Evolutionary conservation across 2,888 invertebrate species (phyloP).

Genomic region (Priocnemis perturbator): DNA sequence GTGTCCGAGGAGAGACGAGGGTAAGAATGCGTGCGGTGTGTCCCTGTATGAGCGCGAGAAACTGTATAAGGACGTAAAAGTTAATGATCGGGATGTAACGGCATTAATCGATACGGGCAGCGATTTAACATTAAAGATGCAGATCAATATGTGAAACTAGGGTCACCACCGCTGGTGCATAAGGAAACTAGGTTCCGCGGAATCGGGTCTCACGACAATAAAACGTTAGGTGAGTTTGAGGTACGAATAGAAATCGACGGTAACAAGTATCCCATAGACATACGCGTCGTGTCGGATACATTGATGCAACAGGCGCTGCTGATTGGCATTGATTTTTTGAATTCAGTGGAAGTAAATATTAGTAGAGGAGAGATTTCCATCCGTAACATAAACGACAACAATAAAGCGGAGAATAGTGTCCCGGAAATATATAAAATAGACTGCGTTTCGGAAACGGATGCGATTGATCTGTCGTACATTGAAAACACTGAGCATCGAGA

Average conservation of each 20-base stretch:
- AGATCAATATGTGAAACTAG: conserved; percentile 21
- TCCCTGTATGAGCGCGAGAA: neutral
- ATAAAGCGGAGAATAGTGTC: neutral
- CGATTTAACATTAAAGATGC: conserved; percentile 16
- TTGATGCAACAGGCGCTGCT: conserved; percentile 7
- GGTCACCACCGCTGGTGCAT: conserved; percentile 15
- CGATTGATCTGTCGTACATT: neutral
- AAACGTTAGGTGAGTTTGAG: conserved; percentile 5
- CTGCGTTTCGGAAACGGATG: neutral
- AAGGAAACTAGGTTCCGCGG: conserved; percentile 29
- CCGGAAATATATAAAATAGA: conserved; percentile 6
- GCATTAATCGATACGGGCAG: conserved; percentile 23
- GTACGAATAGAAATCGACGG: conserved; percentile 4
- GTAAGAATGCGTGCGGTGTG: conserved; percentile 2
- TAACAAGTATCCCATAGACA: neutral
- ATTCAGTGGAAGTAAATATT: conserved; percentile 4
- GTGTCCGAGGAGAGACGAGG: neutral
- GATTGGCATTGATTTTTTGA: conserved; percentile 19
- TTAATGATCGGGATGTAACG: neutral
- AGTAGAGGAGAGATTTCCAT: conserved; percentile 1
- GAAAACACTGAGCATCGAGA: neutral
- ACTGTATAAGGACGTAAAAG: conserved; percentile 4
- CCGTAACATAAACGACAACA: neutral
- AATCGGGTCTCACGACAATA: neutral
- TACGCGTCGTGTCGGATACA: conserved; percentile 15